Base-by-base conservation (phyloP, 2,888 invertebrate species). In the Reticulitermes lucifugus region DNA sequence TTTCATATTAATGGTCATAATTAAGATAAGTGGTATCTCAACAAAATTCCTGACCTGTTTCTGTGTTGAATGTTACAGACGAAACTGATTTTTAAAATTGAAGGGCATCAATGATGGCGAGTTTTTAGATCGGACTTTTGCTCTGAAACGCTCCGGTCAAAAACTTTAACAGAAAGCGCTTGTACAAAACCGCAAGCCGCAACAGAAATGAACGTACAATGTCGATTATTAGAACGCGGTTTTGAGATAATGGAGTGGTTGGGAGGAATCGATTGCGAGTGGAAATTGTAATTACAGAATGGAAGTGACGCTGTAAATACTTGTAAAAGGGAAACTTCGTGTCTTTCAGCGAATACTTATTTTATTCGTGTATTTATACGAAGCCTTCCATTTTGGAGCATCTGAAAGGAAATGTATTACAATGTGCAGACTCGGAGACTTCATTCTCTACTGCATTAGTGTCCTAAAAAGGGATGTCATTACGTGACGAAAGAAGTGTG, bases 191-290 rank as follows among this genome's bases (percentile, higher is more conserved):
- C 84, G 79, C 84, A 84, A 84, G 79, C 84, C 84, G 79, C 84
- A 84, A 35, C 79, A 77, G 77, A 77, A n/a, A 77, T 77, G 41
- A 77, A 77, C 77, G 22, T 79, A 84, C 79, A 77, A 59, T 84
- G 79, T 79, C 79, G 84, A 84, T 84, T 84, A 84, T 84, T 60
- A 79, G 84, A 84, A 84, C 84, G 84, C 84, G 84, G 84, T 79
- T 84, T 79, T n/a, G 35, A 70, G 84, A 84, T 84, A 84, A 84
- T 84, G 79, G 84, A 60, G 84, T 84, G 51, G 79, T 71, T 65
- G 29, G 79, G 71, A 29, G 65, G 79, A 79, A 84, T 84, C 84
- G 84, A 84, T 84, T 84, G n/a, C n/a, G 84, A 59, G 79, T 75
- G 84, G 22, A 59, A 41, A 25, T 46, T 25, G 79, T 25, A 79